Percentiles rank a stretch among this genome's conserved stretches.
Conservation (phyloP, 2,113 vertebrate species). For the Dasypus novemcinctus region DNA sequence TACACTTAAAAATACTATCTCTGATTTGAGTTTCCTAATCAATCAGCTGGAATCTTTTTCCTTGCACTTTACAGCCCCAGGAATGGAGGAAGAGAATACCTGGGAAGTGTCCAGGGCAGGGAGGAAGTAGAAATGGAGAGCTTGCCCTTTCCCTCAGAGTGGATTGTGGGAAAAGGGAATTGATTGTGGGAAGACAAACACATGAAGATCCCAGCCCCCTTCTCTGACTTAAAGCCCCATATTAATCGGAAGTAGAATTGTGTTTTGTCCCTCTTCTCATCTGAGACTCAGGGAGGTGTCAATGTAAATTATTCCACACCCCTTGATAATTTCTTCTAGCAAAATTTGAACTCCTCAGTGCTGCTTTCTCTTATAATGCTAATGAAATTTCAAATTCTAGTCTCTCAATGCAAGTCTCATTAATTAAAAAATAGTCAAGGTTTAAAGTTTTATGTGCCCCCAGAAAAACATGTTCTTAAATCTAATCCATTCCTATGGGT, state of each 20-base stretch:
- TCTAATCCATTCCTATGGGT: too few relatives aligned
- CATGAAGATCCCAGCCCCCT: not conserved
- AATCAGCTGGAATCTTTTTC: not conserved
- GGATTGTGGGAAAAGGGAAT: not conserved
- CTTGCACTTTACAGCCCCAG: not conserved
- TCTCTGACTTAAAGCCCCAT: not conserved
- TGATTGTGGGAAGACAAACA: not conserved
- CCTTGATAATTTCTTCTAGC: too few relatives aligned
- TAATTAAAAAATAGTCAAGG: not conserved
- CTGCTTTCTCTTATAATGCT: not conserved
- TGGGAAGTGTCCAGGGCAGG: not conserved
- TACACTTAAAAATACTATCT: not conserved
- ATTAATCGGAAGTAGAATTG: not conserved
- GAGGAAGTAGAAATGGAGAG: not conserved
- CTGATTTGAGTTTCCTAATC: not conserved
- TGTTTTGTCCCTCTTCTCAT: not conserved
- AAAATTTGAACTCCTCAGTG: not conserved
- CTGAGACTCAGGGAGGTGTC: too few relatives aligned
- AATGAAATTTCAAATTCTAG: not conserved
- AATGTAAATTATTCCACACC: not conserved
- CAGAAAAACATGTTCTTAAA: too few relatives aligned
- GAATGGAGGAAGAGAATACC: not conserved
- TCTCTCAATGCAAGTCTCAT: not conserved
- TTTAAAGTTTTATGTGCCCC: too few relatives aligned
- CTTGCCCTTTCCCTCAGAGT: not conserved